These are phyloP conservation scores for Calcarius lapponicus DNA, from an alignment of 2,797 vertebrate genomes.

Conservation along the genomic window DNA sequence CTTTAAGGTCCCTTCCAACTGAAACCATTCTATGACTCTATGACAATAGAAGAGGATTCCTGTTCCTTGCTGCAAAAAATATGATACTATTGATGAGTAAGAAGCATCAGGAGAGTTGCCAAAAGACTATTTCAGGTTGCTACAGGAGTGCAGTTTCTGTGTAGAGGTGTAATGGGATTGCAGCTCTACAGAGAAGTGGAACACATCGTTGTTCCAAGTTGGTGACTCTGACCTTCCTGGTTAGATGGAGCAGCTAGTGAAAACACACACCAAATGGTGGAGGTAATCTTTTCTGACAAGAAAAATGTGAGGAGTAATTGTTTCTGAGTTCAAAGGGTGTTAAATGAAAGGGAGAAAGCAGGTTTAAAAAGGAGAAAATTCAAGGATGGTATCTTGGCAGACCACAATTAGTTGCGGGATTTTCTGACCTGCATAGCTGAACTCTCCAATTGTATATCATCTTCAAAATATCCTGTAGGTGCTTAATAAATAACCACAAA, in stretches of 20 bases:
- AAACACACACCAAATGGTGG: neutral
- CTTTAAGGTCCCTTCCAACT: neutral
- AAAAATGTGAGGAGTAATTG: neutral
- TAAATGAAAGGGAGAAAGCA: neutral
- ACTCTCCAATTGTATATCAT: neutral
- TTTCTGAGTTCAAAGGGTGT: neutral
- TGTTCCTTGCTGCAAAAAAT: neutral
- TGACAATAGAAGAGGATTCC: neutral
- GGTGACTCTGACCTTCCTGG: neutral
- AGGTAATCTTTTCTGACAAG: neutral
- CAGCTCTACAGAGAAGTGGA: neutral
- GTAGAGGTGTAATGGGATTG: neutral
- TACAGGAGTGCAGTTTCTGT: neutral
- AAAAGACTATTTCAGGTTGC: neutral
- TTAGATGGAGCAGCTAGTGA: neutral
- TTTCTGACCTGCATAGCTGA: neutral
- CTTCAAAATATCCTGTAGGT: neutral
- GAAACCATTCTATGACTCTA: neutral
- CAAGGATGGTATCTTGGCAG: neutral
- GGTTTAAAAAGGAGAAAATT: neutral
- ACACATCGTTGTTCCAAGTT: neutral
- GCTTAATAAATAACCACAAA: neutral
- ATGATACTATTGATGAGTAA: neutral
- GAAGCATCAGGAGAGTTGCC: neutral
- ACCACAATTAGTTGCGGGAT: neutral